phyloP scores from a whole-genome alignment of 2,888 invertebrate species.

The Lasiommata megera region DNA sequence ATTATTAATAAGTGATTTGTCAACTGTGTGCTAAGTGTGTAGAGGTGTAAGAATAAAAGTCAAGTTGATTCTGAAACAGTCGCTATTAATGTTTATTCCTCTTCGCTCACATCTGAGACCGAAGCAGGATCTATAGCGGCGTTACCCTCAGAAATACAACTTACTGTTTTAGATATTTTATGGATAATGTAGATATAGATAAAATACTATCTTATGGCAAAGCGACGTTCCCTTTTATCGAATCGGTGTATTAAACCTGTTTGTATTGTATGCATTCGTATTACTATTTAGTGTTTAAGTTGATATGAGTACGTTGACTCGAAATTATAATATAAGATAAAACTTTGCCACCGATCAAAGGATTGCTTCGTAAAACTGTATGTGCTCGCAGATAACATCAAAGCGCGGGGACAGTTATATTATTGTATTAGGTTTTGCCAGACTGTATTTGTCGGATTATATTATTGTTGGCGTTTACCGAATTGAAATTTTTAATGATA shows the following conservation, averaged over 20 bases:
- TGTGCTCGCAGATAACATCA: background rate
- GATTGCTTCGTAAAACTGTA: background rate
- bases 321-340: background rate
- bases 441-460: slow-evolving; percentile 11
- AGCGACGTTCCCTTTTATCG: background rate
- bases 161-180: background rate
- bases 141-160: background rate
- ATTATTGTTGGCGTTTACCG: slow-evolving; percentile 15
- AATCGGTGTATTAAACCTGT: too few species aligned
- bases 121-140: background rate
- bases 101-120: background rate
- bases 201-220: background rate
- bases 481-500: slow-evolving; percentile 8
- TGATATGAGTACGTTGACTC: background rate
- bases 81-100: slow-evolving; percentile 36
- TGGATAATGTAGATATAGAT: background rate
- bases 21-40: slow-evolving; percentile 37
- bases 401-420: background rate
- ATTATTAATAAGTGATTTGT: slow-evolving; percentile 23
- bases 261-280: too few species aligned
- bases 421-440: slow-evolving; percentile 2
- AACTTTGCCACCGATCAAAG: background rate
- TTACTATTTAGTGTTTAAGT: too few species aligned
- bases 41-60: slow-evolving; percentile 31
- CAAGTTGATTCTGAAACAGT: slow-evolving; percentile 52